Evolutionary conservation across 2,797 vertebrate genomes (phyloP), one percentile per base, ranked within the genome.

Genomic region (Picus viridis): DNA sequence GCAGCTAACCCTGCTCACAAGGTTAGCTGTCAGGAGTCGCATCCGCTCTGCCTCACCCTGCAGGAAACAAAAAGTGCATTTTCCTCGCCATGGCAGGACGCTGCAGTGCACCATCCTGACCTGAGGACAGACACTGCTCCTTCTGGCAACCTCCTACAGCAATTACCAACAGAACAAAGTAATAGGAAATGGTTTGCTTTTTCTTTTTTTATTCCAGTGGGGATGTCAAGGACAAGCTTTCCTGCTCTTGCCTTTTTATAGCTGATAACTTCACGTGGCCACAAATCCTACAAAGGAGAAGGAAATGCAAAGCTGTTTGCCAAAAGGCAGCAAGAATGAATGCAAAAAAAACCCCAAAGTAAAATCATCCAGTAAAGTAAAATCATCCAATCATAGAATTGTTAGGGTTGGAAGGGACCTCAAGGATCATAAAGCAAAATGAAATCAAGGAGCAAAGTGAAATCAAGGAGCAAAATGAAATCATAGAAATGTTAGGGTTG

Each of bases 151-250:
- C 57, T 76, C 70, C 34, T 15, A 20, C 22, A 90, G 83, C 88
- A 93, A 76, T 72, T 86, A 70, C 64, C 72, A 92, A 78, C 72
- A 91, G 80, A 95, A 95, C 80, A 93, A 91, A 96, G 69, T 76
- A 47, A 81, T 71, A 83, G 89, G 94, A 96, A 96, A 93, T 61
- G 27, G 57, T 72, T 91, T 83, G n/a, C 4, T 24, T 20, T 75
- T 61, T 58, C 57, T 34, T 20, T 17, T 16, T 49, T 72, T 29
- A 53, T 88, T 85, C 86, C 67, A 59, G 3, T 1, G 75, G 64
- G 32, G 51, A 93, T 61, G 79, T 95, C 92, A 95, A 96, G 96
- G 96, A 95, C 94, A 86, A 90, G 85, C 39, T 91, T 93, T 93
- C 90, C 73, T 59, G 85, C 64, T 91, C 78, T 71, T 72, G 74